Base-by-base conservation (phyloP, 2,113 vertebrate genomes). In the Physeter macrocephalus region DNA sequence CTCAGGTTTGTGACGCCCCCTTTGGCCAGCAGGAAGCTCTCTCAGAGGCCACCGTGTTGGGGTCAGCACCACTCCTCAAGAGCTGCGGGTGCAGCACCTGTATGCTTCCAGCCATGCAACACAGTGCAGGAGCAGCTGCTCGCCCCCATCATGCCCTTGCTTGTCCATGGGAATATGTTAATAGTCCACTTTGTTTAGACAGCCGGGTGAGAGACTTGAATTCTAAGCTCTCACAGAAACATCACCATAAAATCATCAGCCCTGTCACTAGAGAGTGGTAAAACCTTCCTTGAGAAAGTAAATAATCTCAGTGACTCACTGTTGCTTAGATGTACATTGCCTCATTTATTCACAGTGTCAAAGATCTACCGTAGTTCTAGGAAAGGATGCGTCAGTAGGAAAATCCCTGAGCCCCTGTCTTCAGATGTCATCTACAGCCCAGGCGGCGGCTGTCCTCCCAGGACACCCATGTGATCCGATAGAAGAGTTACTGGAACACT, bases 51-150 rank as follows among this genome's bases (percentile, higher is more conserved):
- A 4, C 14, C 1, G 34, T 0, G 3, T 8, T 39, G 74, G 21
- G 31, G 25, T 8, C 25, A 15, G 62, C 54, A 18, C 17, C 34
- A 10, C n/a, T 34, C 39, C 36, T 15, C 21, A 34, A 0, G 1
- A 14, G 69, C 54, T 34, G 8, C 15, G 43, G 36, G 18, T 1
- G 1, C 2, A 3, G 46, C 34, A 5, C 6, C 0, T n/a, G 41
- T 14, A 9, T 21, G 6, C 1, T 25, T 20, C 14, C 10, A 15
- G 21, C 0, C 0, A 1, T 0, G 13, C 13, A 4, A 17, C 4
- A 1, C 31, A 5, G 13, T 5, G 39, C 61, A 7, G 46, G 18
- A 46, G 72, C 49, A 69, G 25, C 41, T 4, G 82, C 11, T 3
- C 3, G 2, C 20, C 49, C 23, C 64, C 7, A 0, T 25, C 31